phyloP scores from a whole-genome alignment of 2,888 invertebrate species.

The Balanococcus diminutus region DNA sequence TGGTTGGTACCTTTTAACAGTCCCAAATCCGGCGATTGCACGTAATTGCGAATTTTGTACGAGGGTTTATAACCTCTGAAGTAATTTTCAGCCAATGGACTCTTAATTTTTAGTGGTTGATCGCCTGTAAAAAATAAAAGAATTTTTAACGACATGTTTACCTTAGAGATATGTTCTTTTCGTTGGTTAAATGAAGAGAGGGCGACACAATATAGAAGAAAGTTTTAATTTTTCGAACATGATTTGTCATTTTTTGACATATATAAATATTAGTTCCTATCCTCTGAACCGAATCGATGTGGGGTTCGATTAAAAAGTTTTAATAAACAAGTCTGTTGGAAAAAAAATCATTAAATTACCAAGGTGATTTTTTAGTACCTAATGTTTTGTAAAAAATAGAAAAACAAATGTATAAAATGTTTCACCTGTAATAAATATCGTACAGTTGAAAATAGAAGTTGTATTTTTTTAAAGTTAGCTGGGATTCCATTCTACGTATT shows the following conservation, averaged over 20 bases:
- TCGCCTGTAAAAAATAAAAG: constrained; percentile 36
- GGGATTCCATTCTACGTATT: no score
- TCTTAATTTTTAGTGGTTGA: constrained; percentile 28
- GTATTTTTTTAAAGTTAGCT: no score
- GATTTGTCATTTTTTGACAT: constrained; percentile 35
- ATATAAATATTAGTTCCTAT: constrained; percentile 29
- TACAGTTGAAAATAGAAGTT: no score
- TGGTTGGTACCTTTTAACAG: constrained; percentile 69
- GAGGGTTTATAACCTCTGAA: constrained; percentile 61
- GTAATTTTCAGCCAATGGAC: constrained; percentile 48
- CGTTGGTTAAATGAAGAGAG: constrained; percentile 23
- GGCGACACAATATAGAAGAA: background rate
- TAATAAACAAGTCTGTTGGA: background rate
- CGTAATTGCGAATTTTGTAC: constrained; percentile 66
- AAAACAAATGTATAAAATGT: background rate
- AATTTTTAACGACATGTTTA: constrained; percentile 37
- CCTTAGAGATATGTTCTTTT: background rate
- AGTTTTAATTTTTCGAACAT: constrained; percentile 8
- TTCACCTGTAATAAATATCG: no score
- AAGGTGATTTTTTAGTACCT: background rate
- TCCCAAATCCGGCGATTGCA: constrained; percentile 65
- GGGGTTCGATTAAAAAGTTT: background rate
- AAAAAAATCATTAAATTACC: background rate
- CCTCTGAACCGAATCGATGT: background rate
- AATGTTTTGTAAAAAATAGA: background rate